Evolutionary conservation across 2,888 invertebrate genomes (phyloP).

Genomic region (Dicranocentrus wangi): DNA sequence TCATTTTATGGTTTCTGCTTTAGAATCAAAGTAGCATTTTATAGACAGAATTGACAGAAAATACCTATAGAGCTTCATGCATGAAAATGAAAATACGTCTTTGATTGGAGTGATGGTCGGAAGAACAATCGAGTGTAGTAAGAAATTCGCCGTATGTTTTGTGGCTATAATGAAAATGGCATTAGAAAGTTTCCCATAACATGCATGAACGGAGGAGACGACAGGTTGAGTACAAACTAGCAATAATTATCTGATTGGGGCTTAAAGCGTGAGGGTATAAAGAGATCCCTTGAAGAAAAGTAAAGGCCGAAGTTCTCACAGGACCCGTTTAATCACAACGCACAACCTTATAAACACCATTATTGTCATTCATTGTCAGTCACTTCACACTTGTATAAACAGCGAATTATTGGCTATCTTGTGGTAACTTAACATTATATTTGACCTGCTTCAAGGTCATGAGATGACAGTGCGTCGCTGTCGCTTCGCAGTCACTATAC

Average conservation of each 20-base stretch:
- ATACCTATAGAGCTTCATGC: too few relatives aligned
- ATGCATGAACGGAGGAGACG: neutral
- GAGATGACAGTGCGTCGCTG: neutral
- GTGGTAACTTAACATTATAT: constrained; percentile 11
- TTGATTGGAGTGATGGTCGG: too few relatives aligned
- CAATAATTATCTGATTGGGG: too few relatives aligned
- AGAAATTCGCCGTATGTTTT: neutral
- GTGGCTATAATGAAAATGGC: constrained; percentile 12
- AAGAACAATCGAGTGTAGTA: too few relatives aligned
- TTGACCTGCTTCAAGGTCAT: constrained; percentile 53
- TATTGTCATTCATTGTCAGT: constrained; percentile 42
- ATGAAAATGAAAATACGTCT: too few relatives aligned
- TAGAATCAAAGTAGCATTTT: neutral
- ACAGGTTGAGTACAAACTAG: neutral
- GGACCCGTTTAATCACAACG: constrained; percentile 2
- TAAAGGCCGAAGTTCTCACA: constrained; percentile 49
- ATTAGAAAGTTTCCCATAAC: constrained; percentile 60
- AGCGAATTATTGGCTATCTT: neutral
- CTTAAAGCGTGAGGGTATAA: neutral
- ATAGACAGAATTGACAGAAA: too few relatives aligned
- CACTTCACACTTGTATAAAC: constrained; percentile 36
- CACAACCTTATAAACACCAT: constrained; percentile 14
- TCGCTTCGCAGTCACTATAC: neutral
- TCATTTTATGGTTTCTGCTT: constrained; percentile 16
- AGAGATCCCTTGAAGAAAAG: constrained; percentile 16